Evolutionary conservation across 2,113 vertebrate species (phyloP).

Genomic region (Suricata suricatta): DNA sequence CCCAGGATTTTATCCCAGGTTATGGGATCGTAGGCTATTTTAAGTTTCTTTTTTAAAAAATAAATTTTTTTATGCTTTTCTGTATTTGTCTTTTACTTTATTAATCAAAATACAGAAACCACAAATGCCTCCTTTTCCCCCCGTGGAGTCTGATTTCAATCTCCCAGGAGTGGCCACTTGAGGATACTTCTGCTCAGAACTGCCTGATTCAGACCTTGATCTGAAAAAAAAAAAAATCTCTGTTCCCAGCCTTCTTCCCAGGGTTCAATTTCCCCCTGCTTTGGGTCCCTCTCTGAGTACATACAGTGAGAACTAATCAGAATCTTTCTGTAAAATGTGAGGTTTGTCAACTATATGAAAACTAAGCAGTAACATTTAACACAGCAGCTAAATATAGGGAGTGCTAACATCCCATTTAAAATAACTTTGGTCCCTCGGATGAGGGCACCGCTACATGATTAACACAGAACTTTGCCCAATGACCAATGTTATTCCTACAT

Average conservation of each 20-base stretch:
- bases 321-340: conserved; percentile 62
- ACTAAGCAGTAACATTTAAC: conserved; percentile 70
- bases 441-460: conserved; percentile 61
- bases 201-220: background rate
- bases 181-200: background rate
- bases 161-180: background rate
- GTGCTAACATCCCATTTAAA: conserved; percentile 77
- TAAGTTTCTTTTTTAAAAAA: background rate
- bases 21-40: background rate
- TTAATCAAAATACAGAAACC: background rate
- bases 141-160: background rate
- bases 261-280: background rate
- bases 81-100: background rate
- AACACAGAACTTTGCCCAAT: conserved; percentile 75
- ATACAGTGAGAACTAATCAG: conserved; percentile 38
- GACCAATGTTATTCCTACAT: conserved; percentile 82
- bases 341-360: conserved; percentile 72
- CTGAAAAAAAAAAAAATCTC: background rate
- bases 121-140: background rate
- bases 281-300: background rate
- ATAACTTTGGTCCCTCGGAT: conserved; percentile 69
- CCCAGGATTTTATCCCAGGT: background rate
- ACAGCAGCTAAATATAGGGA: conserved; percentile 68
- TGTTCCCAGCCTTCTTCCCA: background rate
- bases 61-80: too few relatives aligned